Conservation (phyloP, 1,140 invertebrate genomes). For the Drosophila littoralis region DNA sequence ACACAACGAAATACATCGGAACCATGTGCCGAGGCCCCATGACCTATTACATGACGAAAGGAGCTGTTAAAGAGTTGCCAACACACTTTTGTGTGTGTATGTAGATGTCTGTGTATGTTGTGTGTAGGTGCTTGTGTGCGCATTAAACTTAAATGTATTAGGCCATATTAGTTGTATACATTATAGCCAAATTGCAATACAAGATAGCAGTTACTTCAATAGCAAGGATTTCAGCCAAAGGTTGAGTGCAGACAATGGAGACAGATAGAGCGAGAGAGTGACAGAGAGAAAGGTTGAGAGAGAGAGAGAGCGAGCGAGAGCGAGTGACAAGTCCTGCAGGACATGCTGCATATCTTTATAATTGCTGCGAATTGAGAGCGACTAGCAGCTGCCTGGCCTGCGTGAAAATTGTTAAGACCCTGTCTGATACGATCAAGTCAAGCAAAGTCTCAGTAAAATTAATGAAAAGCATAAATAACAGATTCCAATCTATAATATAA, state of each 20-base stretch:
- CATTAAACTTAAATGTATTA: constrained; percentile 51
- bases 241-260: constrained; percentile 4
- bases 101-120: background rate
- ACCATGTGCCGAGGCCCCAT: constrained; percentile 60
- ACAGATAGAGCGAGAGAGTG: background rate
- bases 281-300: background rate
- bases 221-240: background rate
- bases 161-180: constrained; percentile 34
- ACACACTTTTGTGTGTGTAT: constrained; percentile 3
- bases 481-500: constrained; percentile 8
- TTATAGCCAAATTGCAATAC: constrained; percentile 43
- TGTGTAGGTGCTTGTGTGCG: constrained; percentile 6
- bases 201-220: constrained; percentile 19
- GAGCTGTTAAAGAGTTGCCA: constrained; percentile 60
- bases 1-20: constrained; percentile 11
- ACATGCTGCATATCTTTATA: constrained; percentile 12
- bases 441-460: constrained; percentile 1
- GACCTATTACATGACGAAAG: constrained; percentile 75
- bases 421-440: constrained; percentile 1
- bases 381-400: background rate
- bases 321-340: background rate
- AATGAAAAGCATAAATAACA: constrained; percentile 19
- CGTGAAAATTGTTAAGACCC: constrained; percentile 6
- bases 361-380: constrained; percentile 7
- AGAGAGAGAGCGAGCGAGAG: background rate